Evolutionary conservation across 2,888 invertebrate genomes (phyloP).

Genomic region (Thymelicus sylvestris): DNA sequence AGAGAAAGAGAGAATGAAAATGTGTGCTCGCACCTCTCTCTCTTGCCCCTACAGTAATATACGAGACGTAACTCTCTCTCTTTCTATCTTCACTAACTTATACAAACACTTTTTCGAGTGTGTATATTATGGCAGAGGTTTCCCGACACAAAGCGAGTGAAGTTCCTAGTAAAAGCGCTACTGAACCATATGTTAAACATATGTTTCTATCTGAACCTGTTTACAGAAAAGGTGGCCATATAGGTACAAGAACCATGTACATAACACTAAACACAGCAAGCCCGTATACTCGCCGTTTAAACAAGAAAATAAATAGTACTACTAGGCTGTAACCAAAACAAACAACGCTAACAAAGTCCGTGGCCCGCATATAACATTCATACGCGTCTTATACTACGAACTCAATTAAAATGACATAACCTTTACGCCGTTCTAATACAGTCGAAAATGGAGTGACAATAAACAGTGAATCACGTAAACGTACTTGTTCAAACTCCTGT

Average conservation of each 20-base stretch:
- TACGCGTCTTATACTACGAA: slow-evolving; percentile 35
- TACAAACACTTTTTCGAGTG: too few relatives aligned
- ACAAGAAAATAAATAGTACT: slow-evolving; percentile 5
- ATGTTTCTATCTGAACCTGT: too few relatives aligned
- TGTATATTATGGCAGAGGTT: too few relatives aligned
- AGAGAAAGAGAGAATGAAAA: too few relatives aligned
- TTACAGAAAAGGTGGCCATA: too few relatives aligned
- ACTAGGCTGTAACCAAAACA: slow-evolving; percentile 10
- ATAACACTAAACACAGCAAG: neutral
- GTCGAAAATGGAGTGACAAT: slow-evolving; percentile 37
- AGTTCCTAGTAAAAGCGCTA: too few relatives aligned
- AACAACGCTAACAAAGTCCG: slow-evolving; percentile 26
- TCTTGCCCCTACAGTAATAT: too few relatives aligned
- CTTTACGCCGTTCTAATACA: slow-evolving; percentile 35
- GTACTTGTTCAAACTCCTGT: slow-evolving; percentile 19
- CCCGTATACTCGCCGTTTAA: neutral
- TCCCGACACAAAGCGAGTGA: too few relatives aligned
- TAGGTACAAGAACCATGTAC: neutral
- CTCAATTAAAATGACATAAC: slow-evolving; percentile 40
- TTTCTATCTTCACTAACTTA: too few relatives aligned
- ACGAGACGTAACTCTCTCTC: too few relatives aligned
- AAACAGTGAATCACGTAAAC: slow-evolving; percentile 29
- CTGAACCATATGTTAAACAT: too few relatives aligned
- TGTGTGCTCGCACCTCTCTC: too few relatives aligned
- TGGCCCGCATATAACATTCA: slow-evolving; percentile 34